Evolutionary conservation across 2,888 invertebrate species (phyloP).

Genomic region (Drosophila siamana): DNA sequence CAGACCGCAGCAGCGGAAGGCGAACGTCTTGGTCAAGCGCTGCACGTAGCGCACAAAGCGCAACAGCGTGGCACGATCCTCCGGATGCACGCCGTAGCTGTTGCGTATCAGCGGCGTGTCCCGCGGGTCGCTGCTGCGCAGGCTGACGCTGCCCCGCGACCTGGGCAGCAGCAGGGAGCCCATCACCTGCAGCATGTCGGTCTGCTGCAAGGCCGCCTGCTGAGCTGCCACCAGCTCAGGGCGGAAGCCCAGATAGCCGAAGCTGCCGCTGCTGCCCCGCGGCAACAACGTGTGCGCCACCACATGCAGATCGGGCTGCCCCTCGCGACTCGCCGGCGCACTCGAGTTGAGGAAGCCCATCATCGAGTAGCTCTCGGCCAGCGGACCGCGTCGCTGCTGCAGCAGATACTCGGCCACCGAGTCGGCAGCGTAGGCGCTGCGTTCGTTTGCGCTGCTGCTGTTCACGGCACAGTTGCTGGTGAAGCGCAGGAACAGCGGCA

Average conservation of each 20-base stretch:
- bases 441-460: conserved; percentile 1
- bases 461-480: conserved; percentile 20
- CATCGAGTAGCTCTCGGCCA: conserved; percentile 86
- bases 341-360: conserved; percentile 86
- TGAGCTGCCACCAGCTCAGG: conserved; percentile 56
- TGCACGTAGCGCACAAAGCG: conserved; percentile 81
- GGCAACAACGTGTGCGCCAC: conserved; percentile 85
- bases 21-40: conserved; percentile 84
- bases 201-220: conserved; percentile 32
- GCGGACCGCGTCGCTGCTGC: conserved; percentile 63
- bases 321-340: conserved; percentile 50
- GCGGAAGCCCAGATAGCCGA: conserved; percentile 63
- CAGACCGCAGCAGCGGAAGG: conserved; percentile 84
- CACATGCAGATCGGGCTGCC: conserved; percentile 86
- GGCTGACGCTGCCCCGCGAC: conserved; percentile 86
- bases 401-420: conserved; percentile 71
- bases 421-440: conserved; percentile 50
- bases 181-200: conserved; percentile 67
- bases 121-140: conserved; percentile 86
- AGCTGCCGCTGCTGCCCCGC: conserved; percentile 54
- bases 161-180: conserved; percentile 83
- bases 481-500: conserved; percentile 85
- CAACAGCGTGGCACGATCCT: conserved; percentile 85
- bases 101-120: conserved; percentile 87
- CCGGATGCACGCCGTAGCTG: conserved; percentile 86